These are phyloP conservation scores for Epicauta chinensis DNA, from an alignment of 1,140 invertebrate species.

Conservation along the genomic window DNA sequence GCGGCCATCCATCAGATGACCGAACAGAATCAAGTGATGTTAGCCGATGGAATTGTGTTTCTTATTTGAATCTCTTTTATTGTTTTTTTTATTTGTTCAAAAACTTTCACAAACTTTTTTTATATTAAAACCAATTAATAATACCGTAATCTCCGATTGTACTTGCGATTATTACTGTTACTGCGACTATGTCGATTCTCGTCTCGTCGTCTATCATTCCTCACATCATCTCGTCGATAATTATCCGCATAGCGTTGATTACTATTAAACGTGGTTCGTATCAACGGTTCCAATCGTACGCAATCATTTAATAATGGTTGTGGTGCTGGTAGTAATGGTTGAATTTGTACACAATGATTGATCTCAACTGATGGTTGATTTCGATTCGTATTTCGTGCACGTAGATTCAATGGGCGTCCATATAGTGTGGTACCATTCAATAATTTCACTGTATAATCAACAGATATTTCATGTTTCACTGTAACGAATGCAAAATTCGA, in stretches of 20 bases:
- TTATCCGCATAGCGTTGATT: too few species aligned
- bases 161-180: too few species aligned
- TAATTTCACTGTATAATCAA: slow-evolving; percentile 35
- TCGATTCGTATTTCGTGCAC: background rate
- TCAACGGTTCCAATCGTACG: too few species aligned
- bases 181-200: too few species aligned
- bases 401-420: background rate
- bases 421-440: slow-evolving; percentile 16
- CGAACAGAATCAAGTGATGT: slow-evolving; percentile 86
- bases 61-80: slow-evolving; percentile 58
- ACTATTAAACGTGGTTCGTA: too few species aligned
- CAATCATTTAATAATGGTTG: background rate
- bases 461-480: slow-evolving; percentile 64
- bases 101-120: background rate
- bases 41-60: slow-evolving; percentile 82
- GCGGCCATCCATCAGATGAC: slow-evolving; percentile 78
- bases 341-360: background rate
- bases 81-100: background rate
- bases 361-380: background rate
- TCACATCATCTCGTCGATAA: too few species aligned
- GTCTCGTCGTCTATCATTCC: too few species aligned
- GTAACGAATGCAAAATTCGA: slow-evolving; percentile 68
- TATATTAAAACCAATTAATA: background rate
- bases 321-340: background rate
- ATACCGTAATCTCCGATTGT: too few species aligned